A percentile compares a stretch with the other conserved stretches of the same genome.
These are phyloP conservation scores for Champsocephalus gunnari DNA, from an alignment of 2,797 vertebrate genomes.

Conservation along the genomic window DNA sequence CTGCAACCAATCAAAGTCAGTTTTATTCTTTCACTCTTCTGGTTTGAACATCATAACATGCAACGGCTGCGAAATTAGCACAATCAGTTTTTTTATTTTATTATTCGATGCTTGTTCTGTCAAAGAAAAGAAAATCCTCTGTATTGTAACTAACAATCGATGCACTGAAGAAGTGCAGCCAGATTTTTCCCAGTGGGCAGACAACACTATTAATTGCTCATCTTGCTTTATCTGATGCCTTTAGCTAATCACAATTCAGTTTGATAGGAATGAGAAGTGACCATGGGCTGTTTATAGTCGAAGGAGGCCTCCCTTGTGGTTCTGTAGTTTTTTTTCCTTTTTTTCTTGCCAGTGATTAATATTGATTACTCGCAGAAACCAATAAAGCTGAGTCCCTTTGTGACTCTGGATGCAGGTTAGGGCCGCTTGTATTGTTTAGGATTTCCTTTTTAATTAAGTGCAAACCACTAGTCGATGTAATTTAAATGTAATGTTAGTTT, in stretches of 20 bases:
- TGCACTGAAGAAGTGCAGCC: constrained; percentile 50
- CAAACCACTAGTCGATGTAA: constrained; percentile 17
- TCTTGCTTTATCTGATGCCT: constrained; percentile 57
- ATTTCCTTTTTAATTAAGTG: constrained; percentile 68
- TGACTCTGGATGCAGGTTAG: constrained; percentile 59
- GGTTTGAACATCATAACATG: constrained; percentile 3
- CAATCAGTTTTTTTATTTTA: too few species aligned
- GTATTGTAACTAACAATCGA: constrained; percentile 39
- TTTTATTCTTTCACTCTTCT: constrained; percentile 1
- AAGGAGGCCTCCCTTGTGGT: constrained; percentile 34
- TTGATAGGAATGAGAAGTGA: constrained; percentile 69
- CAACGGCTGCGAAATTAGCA: not conserved
- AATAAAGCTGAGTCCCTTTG: constrained; percentile 61
- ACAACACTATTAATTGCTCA: constrained; percentile 66
- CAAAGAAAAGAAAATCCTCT: constrained; percentile 12
- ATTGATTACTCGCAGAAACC: constrained; percentile 73
- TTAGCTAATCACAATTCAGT: constrained; percentile 64
- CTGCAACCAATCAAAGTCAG: constrained; percentile 4
- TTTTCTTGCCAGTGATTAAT: constrained; percentile 68
- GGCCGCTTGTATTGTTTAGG: constrained; percentile 62
- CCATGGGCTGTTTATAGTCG: constrained; percentile 48
- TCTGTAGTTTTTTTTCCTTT: not conserved
- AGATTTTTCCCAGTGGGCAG: constrained; percentile 35
- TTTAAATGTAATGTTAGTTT: constrained; percentile 27
- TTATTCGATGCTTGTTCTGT: constrained; percentile 10